Conservation (phyloP, 2,113 vertebrate genomes). For the Heterochromis multidens region DNA sequence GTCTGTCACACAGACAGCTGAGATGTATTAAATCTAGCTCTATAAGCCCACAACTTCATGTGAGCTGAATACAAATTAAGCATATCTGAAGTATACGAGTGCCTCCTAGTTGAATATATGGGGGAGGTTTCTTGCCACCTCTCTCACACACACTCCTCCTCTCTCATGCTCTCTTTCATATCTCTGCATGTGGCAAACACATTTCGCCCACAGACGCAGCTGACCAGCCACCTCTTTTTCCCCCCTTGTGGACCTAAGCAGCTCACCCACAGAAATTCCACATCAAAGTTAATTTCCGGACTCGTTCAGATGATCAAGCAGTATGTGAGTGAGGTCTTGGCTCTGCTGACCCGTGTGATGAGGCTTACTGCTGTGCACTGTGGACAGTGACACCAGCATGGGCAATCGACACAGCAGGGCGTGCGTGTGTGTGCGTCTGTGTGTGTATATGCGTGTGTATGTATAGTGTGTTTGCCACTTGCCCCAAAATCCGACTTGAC, state of each 20-base stretch:
- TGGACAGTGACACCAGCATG: not conserved
- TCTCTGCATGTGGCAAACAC: conserved; percentile 29
- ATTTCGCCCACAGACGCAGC: conserved; percentile 35
- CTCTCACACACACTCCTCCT: not conserved
- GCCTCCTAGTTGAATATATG: conserved; percentile 1
- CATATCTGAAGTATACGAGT: conserved; percentile 8
- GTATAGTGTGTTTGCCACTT: not conserved
- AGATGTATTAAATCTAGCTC: conserved; percentile 36
- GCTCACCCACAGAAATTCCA: conserved; percentile 27
- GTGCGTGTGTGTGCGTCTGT: fast-evolving
- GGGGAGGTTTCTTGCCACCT: not conserved
- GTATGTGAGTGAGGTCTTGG: conserved; percentile 19
- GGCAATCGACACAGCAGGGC: not conserved
- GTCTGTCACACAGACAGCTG: conserved; percentile 41
- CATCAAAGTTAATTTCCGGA: conserved; percentile 53
- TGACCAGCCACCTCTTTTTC: conserved; percentile 1
- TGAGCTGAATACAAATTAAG: conserved; percentile 35
- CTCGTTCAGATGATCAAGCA: conserved; percentile 45
- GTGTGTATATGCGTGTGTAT: not conserved
- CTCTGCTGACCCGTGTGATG: conserved; percentile 49
- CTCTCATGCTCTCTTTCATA: not conserved
- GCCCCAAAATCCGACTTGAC: not conserved
- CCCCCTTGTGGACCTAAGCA: not conserved
- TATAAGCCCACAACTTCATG: conserved; percentile 7
- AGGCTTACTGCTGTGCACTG: conserved; percentile 25